Evolutionary conservation across 2,797 vertebrate genomes (phyloP).

Genomic region (Galagoides demidoff): DNA sequence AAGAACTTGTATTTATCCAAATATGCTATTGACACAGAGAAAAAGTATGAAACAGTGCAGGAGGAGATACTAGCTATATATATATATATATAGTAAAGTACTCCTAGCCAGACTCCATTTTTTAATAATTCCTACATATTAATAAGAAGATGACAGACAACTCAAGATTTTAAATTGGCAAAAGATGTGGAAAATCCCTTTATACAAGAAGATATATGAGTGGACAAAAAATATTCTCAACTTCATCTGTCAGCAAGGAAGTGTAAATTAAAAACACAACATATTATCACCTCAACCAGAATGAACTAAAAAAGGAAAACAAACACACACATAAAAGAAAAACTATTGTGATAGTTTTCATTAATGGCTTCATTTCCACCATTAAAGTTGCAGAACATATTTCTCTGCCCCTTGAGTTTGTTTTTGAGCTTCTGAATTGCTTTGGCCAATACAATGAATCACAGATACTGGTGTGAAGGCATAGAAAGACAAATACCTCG

Average conservation of each 20-base stretch:
- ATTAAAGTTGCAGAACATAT: not conserved
- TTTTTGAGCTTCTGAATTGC: not conserved
- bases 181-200: not conserved
- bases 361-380: no score
- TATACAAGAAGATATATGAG: not conserved
- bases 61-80: not conserved
- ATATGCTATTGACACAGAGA: not conserved
- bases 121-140: no score
- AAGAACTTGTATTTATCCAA: not conserved
- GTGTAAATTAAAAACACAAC: not conserved
- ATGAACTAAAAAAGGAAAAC: not conserved
- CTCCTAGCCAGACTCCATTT: not conserved
- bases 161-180: not conserved
- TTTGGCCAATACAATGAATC: not conserved
- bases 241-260: not conserved
- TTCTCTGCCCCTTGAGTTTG: not conserved
- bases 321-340: no score
- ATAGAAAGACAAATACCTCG: no score
- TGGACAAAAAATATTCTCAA: not conserved
- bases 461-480: not conserved
- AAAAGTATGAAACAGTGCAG: not conserved
- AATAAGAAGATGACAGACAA: not conserved
- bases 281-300: not conserved
- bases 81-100: not conserved
- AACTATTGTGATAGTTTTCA: no score